Evolutionary conservation across 2,113 vertebrate genomes (phyloP).

Genomic region (Capreolus pygargus): DNA sequence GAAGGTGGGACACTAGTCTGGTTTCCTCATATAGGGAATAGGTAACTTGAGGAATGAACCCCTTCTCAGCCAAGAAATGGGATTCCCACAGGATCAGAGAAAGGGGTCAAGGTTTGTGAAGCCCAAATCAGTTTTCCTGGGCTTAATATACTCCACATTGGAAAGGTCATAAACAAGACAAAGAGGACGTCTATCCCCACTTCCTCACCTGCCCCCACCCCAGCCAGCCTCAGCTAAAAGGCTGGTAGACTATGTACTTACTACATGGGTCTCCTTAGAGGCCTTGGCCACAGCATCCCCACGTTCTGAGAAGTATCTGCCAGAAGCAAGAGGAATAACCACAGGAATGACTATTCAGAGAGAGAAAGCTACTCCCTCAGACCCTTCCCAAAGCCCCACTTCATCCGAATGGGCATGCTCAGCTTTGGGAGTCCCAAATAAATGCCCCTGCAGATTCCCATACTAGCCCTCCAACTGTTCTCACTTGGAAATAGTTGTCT

Average conservation of each 20-base stretch:
- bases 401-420: background rate
- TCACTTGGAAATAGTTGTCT: slow-evolving; percentile 86
- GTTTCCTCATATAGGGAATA: slow-evolving; percentile 36
- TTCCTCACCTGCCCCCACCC: background rate
- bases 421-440: background rate
- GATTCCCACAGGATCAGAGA: slow-evolving; percentile 1
- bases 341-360: background rate
- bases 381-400: background rate
- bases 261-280: slow-evolving; percentile 93
- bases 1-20: background rate
- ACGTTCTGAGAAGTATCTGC: slow-evolving; percentile 87
- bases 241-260: slow-evolving; percentile 72
- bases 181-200: background rate
- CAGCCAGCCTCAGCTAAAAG: background rate
- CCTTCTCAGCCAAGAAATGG: slow-evolving; percentile 13
- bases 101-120: background rate
- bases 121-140: background rate
- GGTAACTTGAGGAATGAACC: slow-evolving; percentile 27
- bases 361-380: background rate
- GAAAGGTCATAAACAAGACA: slow-evolving; percentile 7
- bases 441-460: background rate
- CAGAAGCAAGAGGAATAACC: background rate
- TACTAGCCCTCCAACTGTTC: background rate
- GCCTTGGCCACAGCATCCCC: slow-evolving; percentile 93
- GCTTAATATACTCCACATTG: background rate